Percentiles rank a stretch among this genome's conserved stretches.
Evolutionary conservation across 2,113 vertebrate species (phyloP).

Genomic region (Chitala chitala): DNA sequence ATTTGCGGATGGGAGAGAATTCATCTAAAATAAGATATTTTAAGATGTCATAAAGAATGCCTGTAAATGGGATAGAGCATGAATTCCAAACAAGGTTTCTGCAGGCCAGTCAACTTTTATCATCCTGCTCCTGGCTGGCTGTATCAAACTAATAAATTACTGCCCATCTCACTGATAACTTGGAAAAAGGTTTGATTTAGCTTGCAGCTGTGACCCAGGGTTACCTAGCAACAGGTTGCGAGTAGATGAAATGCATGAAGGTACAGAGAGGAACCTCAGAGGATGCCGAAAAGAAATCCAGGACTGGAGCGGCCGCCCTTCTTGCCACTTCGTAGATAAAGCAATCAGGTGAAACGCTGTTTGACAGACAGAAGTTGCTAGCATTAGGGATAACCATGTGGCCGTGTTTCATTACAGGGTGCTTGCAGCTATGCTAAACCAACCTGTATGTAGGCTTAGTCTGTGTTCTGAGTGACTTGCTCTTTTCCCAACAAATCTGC

Average conservation of each 20-base stretch:
- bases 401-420: background rate
- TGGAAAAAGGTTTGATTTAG: slow-evolving; percentile 26
- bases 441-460: background rate
- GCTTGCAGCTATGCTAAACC: background rate
- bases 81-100: slow-evolving; percentile 10
- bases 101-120: slow-evolving; percentile 10
- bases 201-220: slow-evolving; percentile 31
- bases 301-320: no score
- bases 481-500: background rate
- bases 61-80: slow-evolving; percentile 10
- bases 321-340: background rate
- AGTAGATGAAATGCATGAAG: slow-evolving; percentile 3
- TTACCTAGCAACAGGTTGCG: slow-evolving; percentile 35
- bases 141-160: slow-evolving; percentile 32
- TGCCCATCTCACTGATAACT: slow-evolving; percentile 30
- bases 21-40: background rate
- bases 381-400: background rate
- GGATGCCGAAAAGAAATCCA: background rate
- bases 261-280: background rate
- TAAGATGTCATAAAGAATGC: background rate
- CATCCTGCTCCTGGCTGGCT: slow-evolving; percentile 5
- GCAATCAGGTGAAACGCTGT: background rate
- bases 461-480: background rate
- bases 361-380: background rate
- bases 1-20: background rate